These are phyloP conservation scores for Temnothorax nylanderi DNA, from an alignment of 1,140 invertebrate species.

Conservation along the genomic window DNA sequence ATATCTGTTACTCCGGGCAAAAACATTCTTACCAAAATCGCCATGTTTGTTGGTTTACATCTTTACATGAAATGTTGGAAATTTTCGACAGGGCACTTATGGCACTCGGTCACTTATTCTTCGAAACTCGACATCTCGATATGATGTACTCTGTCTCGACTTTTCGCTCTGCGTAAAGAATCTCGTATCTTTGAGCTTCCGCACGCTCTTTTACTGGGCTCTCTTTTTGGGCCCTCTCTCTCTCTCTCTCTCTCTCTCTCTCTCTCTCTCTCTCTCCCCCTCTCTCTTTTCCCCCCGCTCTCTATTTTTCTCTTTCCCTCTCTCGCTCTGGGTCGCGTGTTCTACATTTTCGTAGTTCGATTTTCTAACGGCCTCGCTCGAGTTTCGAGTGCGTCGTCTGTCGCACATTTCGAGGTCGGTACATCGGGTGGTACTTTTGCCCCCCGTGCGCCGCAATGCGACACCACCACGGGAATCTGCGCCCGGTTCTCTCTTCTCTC, in stretches of 20 bases:
- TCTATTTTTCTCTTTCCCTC: background rate
- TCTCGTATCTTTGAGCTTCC: constrained; percentile 14
- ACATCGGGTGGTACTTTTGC: constrained; percentile 72
- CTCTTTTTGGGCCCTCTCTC: background rate
- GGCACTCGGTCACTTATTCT: constrained; percentile 16
- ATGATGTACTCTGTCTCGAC: constrained; percentile 26
- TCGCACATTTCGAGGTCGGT: constrained; percentile 76
- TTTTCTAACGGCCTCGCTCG: constrained; percentile 74
- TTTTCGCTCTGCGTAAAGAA: constrained; percentile 1
- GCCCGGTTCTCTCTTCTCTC: constrained; percentile 59
- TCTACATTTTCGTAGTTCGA: constrained; percentile 67
- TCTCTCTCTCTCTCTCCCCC: background rate
- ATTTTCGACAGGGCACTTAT: constrained; percentile 19
- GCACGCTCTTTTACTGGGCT: background rate
- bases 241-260: background rate
- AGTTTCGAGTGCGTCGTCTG: constrained; percentile 73
- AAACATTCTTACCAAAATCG: background rate
- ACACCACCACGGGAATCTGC: constrained; percentile 68
- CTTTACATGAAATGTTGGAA: background rate
- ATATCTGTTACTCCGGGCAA: no score
- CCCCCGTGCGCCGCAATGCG: constrained; percentile 72
- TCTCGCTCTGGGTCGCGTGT: constrained; percentile 40
- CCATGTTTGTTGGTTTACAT: background rate
- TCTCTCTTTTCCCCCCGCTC: background rate
- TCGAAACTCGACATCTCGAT: constrained; percentile 4